Base-by-base conservation (phyloP, 92 coral and sea anemone species). In the Diadumene lineata region DNA sequence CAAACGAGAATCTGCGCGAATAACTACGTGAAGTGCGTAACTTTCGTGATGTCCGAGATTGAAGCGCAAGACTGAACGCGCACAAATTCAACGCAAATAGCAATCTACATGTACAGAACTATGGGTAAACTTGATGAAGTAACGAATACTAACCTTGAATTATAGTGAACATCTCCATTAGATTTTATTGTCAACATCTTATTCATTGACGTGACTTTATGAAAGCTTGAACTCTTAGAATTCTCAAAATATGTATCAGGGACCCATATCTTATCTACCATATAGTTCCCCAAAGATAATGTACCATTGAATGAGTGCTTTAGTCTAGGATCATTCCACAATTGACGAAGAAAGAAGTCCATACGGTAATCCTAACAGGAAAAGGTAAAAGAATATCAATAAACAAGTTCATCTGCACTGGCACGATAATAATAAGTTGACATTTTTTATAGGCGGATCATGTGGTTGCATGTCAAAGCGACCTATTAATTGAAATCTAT, bases 201-300 rank as follows among this genome's bases (percentile, higher is more conserved):
- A 70, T 94, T 94, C 31, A 86, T 78, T 53, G 91, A 69, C 7
- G 98, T 94, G 10, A 94, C 98, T 67, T 77, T 89, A 66, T 94
- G 98, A 74, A 94, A 94, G 56, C 81, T 86, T 19, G 98, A 94
- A 58, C 79, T 86, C 75, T 94, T 94, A 15, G 98, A 94, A 73
- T 94, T 94, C 68, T 86, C 98, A 53, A 94, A 94, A 63, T 94
- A 94, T 18, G 98, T 94, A 64, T 94, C 98, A 0, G 98, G 98
- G 21, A 92, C 79, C 98, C 98, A 94, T 62, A 94, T 90, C 68
- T 84, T 94, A 50, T 86, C 81, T 43, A 94, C 43, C 87, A 94
- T 89, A 66, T 72, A 86, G 81, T 94, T 88, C 17, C 97, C 90
- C 3, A 94, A 81, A 0, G 97, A 84, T 15, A 92, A 62, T 0